phyloP scores from a whole-genome alignment of 2,888 invertebrate species.

The Apodemia zela region DNA sequence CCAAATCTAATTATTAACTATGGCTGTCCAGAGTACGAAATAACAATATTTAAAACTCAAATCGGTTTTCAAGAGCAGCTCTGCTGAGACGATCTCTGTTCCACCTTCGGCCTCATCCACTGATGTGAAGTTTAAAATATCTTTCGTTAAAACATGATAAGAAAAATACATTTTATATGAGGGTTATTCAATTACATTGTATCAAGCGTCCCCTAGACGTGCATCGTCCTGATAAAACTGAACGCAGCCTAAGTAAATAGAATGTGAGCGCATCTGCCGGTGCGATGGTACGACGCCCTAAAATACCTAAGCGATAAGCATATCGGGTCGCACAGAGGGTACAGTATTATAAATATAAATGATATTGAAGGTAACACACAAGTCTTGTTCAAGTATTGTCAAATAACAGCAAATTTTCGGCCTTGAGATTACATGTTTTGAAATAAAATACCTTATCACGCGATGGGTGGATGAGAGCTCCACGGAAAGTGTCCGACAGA shows the following conservation, averaged over 20 bases:
- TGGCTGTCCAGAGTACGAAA: no score
- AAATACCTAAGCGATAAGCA: conserved; percentile 23
- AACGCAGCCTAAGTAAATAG: conserved; percentile 71
- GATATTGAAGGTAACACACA: not conserved
- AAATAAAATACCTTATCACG: no score
- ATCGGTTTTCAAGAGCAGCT: no score
- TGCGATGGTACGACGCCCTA: conserved; percentile 16
- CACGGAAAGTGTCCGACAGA: no score
- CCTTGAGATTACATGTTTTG: not conserved
- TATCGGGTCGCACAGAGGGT: conserved; percentile 11
- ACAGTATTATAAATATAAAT: conserved; percentile 6
- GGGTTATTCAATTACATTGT: conserved; percentile 19
- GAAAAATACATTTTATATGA: conserved; percentile 15
- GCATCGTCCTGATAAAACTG: conserved; percentile 56
- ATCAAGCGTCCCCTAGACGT: conserved; percentile 47
- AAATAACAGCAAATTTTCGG: no score
- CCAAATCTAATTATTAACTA: no score
- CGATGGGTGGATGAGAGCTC: no score
- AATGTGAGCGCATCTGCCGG: conserved; percentile 60
- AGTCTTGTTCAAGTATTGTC: not conserved
- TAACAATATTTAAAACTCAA: no score
- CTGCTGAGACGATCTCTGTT: not conserved
- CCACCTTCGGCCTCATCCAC: not conserved
- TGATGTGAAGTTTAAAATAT: not conserved
- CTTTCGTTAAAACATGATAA: conserved; percentile 3